Percentiles rank a stretch among this genome's conserved stretches.
phyloP scores from a whole-genome alignment of 2,113 vertebrate species.

The Polyodon spathula region DNA sequence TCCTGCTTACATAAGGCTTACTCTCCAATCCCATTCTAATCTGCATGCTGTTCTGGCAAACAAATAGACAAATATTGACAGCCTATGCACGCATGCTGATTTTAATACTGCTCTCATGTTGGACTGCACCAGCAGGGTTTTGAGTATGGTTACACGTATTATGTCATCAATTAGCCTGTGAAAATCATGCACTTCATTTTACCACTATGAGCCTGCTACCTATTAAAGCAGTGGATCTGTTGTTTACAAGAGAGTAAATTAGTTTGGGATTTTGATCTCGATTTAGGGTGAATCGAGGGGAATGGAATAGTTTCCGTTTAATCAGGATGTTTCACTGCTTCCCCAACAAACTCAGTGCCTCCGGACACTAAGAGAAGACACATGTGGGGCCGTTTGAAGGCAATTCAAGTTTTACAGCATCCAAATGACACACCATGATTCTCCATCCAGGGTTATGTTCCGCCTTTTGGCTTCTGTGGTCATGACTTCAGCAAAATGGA shows the following conservation, averaged over 20 bases:
- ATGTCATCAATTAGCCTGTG: constrained; percentile 47
- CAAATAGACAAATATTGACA: constrained; percentile 63
- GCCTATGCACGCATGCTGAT: constrained; percentile 49
- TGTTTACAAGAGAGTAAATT: not conserved
- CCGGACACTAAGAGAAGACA: not conserved
- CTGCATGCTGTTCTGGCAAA: constrained; percentile 55
- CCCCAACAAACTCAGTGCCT: not conserved
- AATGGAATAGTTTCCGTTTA: not conserved
- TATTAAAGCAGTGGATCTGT: not conserved
- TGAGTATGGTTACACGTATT: constrained; percentile 52
- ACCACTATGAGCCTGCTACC: not conserved
- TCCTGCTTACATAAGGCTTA: constrained; percentile 60
- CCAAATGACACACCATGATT: too few relatives aligned
- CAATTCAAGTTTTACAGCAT: too few relatives aligned
- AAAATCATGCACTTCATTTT: not conserved
- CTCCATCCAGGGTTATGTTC: too few relatives aligned
- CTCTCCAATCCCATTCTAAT: constrained; percentile 53
- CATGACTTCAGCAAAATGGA: too few relatives aligned
- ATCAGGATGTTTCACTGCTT: not conserved
- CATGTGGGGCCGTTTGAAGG: not conserved
- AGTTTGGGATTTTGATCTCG: not conserved
- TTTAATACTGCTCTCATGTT: constrained; percentile 46
- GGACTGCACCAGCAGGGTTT: constrained; percentile 39
- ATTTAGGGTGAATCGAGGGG: not conserved
- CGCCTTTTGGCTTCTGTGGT: too few relatives aligned